phyloP scores from a whole-genome alignment of 1,140 invertebrate species.

The Solen grandis region DNA sequence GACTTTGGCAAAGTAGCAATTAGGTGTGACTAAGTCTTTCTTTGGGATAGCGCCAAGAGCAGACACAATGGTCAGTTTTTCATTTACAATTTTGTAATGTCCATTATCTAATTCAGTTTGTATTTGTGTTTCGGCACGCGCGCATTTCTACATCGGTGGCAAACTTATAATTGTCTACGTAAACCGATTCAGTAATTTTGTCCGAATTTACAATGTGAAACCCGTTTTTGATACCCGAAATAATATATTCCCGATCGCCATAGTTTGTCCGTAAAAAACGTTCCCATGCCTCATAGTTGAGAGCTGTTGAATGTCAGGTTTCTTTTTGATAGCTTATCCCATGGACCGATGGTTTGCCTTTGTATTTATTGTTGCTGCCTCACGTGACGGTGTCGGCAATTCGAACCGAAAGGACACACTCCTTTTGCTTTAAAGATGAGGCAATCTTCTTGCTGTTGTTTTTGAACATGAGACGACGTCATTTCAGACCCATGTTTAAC shows the following conservation, averaged over 20 bases:
- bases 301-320: not conserved
- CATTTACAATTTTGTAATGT: no score
- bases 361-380: not conserved
- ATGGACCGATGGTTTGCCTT: not conserved
- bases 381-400: no score
- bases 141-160: not conserved
- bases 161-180: slow-evolving; percentile 22
- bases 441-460: not conserved
- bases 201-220: no score
- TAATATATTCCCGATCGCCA: no score
- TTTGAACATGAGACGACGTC: not conserved
- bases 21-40: slow-evolving; percentile 6
- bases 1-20: slow-evolving; percentile 30
- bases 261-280: not conserved
- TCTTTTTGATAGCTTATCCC: no score
- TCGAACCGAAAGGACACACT: not conserved
- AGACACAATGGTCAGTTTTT: no score
- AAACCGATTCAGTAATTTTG: not conserved
- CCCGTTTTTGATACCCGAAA: no score
- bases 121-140: slow-evolving; percentile 23
- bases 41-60: slow-evolving; percentile 32
- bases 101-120: slow-evolving; percentile 9
- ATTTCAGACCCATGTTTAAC: not conserved
- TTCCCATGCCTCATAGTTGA: slow-evolving; percentile 32
- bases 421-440: slow-evolving; percentile 1